A percentile compares a stretch with the other conserved stretches of the same genome.
Evolutionary conservation across 2,888 invertebrate genomes (phyloP).

Genomic region (Drosophila maculinotata): DNA sequence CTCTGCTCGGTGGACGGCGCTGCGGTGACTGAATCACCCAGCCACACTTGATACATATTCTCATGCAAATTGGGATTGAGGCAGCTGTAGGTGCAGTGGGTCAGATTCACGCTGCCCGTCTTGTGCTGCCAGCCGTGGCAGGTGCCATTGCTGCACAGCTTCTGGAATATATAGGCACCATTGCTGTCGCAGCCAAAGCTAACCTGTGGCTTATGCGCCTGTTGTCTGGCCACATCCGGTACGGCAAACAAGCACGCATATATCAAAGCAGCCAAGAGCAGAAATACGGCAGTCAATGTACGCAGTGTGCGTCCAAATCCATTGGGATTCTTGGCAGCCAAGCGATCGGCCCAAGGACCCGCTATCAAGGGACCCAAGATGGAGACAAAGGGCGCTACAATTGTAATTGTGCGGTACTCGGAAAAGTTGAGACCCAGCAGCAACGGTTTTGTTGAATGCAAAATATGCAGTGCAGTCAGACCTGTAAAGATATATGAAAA

Average conservation of each 20-base stretch:
- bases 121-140: conserved; percentile 89
- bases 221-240: conserved; percentile 88
- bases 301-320: conserved; percentile 88
- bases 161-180: conserved; percentile 90
- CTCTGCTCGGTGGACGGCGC: conserved; percentile 83
- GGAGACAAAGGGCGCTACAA: conserved; percentile 92
- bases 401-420: conserved; percentile 91
- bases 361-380: conserved; percentile 91
- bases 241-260: conserved; percentile 89
- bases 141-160: conserved; percentile 89
- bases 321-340: conserved; percentile 83
- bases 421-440: conserved; percentile 88
- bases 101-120: conserved; percentile 88
- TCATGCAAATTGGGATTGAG: conserved; percentile 85
- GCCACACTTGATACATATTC: conserved; percentile 83
- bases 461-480: conserved; percentile 92
- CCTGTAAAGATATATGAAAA: conserved; percentile 85
- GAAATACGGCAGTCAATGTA: conserved; percentile 88
- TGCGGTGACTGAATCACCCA: conserved; percentile 77
- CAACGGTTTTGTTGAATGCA: conserved; percentile 88
- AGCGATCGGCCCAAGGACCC: conserved; percentile 91
- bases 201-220: conserved; percentile 87
- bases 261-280: conserved; percentile 89
- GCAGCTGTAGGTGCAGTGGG: conserved; percentile 90
- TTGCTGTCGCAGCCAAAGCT: conserved; percentile 90